Conservation (phyloP, 2,113 vertebrate genomes). For the Nestor notabilis region DNA sequence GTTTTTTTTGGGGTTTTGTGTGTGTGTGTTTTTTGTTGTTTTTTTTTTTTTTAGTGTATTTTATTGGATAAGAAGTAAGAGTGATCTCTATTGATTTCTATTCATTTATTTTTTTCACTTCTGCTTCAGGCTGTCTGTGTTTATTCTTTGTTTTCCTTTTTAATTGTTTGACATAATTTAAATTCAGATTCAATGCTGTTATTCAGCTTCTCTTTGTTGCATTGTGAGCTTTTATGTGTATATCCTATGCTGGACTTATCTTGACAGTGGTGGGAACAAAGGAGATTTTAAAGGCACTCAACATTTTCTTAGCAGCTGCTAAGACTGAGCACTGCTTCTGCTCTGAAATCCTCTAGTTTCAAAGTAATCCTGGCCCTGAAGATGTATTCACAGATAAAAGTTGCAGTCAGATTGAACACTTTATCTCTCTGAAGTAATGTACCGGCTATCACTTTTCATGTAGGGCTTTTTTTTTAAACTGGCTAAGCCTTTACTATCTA, state of each 20-base stretch:
- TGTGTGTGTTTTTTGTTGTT: not conserved
- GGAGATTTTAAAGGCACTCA: not conserved
- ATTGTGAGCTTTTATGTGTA: not conserved
- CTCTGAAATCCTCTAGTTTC: conserved; percentile 16
- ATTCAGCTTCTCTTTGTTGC: not conserved
- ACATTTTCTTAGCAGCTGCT: not conserved
- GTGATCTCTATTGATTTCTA: not conserved
- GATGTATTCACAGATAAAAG: conserved; percentile 39
- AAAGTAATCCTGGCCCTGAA: not conserved
- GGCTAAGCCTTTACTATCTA: not conserved
- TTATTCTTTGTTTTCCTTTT: not conserved
- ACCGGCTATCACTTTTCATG: not conserved
- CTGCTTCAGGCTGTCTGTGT: not conserved
- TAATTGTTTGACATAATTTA: conserved; percentile 8
- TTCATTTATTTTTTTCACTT: not conserved
- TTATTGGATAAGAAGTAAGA: not conserved
- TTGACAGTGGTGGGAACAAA: not conserved
- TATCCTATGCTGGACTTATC: not conserved
- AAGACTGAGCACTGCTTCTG: not conserved
- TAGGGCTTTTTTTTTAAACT: not conserved
- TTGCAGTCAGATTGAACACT: not conserved
- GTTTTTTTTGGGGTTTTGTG: too few relatives aligned
- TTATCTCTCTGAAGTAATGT: not conserved
- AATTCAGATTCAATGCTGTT: not conserved
- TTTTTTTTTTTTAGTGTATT: not conserved